Conservation (phyloP, 2,888 invertebrate species). For the Ischnus inquisitorius region DNA sequence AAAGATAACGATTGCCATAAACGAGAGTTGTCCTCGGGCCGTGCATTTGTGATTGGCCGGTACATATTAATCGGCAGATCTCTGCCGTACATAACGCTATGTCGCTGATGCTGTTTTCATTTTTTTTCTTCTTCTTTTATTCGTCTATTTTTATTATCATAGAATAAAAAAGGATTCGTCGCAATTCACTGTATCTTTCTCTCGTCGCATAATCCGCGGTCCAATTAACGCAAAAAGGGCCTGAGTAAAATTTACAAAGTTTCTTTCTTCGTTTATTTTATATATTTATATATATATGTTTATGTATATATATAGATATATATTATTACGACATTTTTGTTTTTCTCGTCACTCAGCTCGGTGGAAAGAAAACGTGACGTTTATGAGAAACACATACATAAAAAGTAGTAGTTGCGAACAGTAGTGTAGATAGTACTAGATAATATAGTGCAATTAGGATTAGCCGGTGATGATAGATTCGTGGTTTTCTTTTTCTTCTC, state of each 20-base stretch:
- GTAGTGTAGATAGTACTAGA: constrained; percentile 53
- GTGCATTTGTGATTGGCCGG: constrained; percentile 21
- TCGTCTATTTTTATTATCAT: constrained; percentile 51
- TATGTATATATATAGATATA: constrained; percentile 74
- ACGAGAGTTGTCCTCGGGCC: constrained; percentile 32
- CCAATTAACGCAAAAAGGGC: constrained; percentile 69
- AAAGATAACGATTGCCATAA: constrained; percentile 70
- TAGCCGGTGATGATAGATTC: constrained; percentile 42
- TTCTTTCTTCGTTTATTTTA: constrained; percentile 31
- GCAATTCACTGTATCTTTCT: constrained; percentile 74
- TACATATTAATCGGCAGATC: constrained; percentile 16
- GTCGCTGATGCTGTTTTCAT: constrained; percentile 28
- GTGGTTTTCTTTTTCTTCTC: constrained; percentile 16
- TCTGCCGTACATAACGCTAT: constrained; percentile 19
- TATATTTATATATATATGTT: constrained; percentile 72
- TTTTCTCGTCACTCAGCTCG: constrained; percentile 45
- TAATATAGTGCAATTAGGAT: constrained; percentile 56
- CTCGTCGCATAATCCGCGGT: constrained; percentile 77
- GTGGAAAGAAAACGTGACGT: constrained; percentile 52
- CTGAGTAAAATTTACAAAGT: constrained; percentile 17
- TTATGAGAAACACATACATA: constrained; percentile 64
- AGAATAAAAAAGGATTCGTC: constrained; percentile 75
- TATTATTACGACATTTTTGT: constrained; percentile 50
- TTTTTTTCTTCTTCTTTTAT: not conserved
- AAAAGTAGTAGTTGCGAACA: constrained; percentile 62